Evolutionary conservation across 2,113 vertebrate genomes (phyloP).

Genomic region (Labeo rohita): DNA sequence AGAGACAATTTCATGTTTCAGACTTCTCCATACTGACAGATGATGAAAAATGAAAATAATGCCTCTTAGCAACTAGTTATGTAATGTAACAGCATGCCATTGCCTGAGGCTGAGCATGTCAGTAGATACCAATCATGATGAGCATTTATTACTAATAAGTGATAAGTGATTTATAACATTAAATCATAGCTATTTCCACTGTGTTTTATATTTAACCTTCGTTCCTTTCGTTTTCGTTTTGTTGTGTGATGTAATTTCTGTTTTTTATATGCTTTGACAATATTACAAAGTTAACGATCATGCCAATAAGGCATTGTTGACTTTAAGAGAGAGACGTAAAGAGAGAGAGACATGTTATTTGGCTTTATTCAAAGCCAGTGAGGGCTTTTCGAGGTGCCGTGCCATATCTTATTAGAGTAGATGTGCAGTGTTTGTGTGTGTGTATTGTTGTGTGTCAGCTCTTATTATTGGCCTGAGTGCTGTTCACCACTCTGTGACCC

Average conservation of each 20-base stretch:
- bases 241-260: not conserved
- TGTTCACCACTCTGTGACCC: constrained; percentile 49
- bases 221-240: not conserved
- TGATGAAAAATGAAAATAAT: not conserved
- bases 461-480: constrained; percentile 44
- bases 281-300: constrained; percentile 8
- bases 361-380: constrained; percentile 6
- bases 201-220: not conserved
- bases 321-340: not conserved
- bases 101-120: not conserved
- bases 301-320: not conserved
- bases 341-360: not conserved
- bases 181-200: not conserved
- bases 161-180: not conserved
- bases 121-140: not conserved
- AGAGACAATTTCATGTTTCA: not conserved
- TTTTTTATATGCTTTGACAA: not conserved
- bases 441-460: constrained; percentile 24
- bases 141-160: not conserved
- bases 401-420: constrained; percentile 56
- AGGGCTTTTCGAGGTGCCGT: constrained; percentile 19
- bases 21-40: not conserved
- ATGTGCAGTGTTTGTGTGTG: constrained; percentile 47
- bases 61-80: not conserved
- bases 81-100: not conserved